Base-by-base conservation (phyloP, 2,888 invertebrate genomes). In the Drosophila hamatofila region DNA sequence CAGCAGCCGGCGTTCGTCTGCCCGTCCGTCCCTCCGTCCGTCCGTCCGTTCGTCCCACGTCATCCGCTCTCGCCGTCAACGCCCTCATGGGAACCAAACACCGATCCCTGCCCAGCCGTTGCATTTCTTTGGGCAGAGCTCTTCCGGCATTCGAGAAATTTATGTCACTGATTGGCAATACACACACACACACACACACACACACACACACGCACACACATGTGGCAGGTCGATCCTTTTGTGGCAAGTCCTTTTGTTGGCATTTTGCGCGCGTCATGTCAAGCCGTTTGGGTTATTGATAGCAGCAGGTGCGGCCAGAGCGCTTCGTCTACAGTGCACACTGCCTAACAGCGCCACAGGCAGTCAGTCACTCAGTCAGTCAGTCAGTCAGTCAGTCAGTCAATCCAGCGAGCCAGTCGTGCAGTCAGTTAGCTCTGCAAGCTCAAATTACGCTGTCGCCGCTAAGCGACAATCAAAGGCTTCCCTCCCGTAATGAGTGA, bases 101-200 rank as follows among this genome's bases (percentile, higher is more conserved):
- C 70, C 66, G 63, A 72, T 67, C 55, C 70, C 65, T 46, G 49
- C 44, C 49, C 72, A 41, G 44, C 37, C 39, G 49, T 33, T 39
- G 60, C 80, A 72, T 71, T 77, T 64, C 65, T 76, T 74, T 54
- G 35, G 60, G 63, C 80, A 78, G 77, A 49, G 49, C 80, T 78
- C 75, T 75, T 88, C 75, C 75, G 79, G 69, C 68, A 66, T 73
- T 70, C 72, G 42, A 67, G 55, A 88, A 86, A 86, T 88, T 86
- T 85, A 86, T 86, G 86, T 88, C 86, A 88, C 80, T 82, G 86
- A 87, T 83, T 87, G 85, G 81, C 79, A 81, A 75, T 60, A 72
- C 72, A 67, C 66, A 66, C 54, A 27, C 42, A 54, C 42, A 60
- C 42, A 18, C 25, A 11, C 49, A 25, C 30, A 21, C 39, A 27